Evolutionary conservation across 2,888 invertebrate genomes (phyloP).

Genomic region (Amphipoea lucens): DNA sequence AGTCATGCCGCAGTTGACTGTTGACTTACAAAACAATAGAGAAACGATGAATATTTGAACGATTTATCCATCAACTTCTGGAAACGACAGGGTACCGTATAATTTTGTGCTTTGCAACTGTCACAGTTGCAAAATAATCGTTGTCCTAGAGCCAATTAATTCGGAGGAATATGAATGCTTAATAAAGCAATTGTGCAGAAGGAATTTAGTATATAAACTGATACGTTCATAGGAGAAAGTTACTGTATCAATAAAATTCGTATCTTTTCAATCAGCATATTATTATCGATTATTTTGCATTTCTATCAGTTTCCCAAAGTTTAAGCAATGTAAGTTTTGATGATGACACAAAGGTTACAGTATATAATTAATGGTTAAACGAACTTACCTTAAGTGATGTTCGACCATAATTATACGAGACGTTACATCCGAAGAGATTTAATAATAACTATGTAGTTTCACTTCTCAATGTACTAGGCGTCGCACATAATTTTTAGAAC

Average conservation of each 20-base stretch:
- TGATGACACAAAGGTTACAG: not conserved
- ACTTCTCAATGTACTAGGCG: no score
- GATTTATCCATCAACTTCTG: not conserved
- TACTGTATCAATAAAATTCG: not conserved
- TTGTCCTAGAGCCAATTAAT: conserved; percentile 8
- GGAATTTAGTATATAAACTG: conserved; percentile 1
- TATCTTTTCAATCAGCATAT: not conserved
- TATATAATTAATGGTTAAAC: no score
- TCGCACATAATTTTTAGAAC: no score
- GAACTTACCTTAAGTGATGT: no score
- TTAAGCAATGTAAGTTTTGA: conserved; percentile 13
- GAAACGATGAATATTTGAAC: conserved; percentile 33
- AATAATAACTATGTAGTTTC: no score
- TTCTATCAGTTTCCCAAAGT: not conserved
- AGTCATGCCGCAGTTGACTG: conserved; percentile 5
- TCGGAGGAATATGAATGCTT: conserved; percentile 10
- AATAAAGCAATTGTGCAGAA: conserved; percentile 6
- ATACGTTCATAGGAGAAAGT: not conserved
- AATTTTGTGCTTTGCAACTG: conserved; percentile 35
- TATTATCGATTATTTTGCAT: not conserved
- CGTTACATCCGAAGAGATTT: no score
- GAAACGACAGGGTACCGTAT: conserved; percentile 19
- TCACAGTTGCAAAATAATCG: conserved; percentile 34
- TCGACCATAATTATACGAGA: no score
- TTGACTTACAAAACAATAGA: conserved; percentile 21